These are phyloP conservation scores for Distichodus sexfasciatus DNA, from an alignment of 2,797 vertebrate species.

Conservation along the genomic window DNA sequence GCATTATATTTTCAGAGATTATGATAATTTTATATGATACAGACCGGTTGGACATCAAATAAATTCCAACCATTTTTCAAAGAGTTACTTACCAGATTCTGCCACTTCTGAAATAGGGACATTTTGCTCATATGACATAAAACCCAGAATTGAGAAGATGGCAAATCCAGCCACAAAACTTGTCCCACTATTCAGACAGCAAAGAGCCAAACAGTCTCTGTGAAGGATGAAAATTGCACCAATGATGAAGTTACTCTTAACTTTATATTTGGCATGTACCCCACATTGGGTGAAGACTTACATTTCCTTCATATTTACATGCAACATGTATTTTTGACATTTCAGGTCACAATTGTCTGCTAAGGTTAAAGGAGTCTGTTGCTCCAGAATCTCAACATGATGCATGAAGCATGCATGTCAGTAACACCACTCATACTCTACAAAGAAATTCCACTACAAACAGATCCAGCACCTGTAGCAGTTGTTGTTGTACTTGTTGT, in stretches of 20 bases:
- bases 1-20: background rate
- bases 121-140: slow-evolving; percentile 91
- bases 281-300: too few relatives aligned
- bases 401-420: too few relatives aligned
- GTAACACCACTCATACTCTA: too few relatives aligned
- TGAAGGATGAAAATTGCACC: background rate
- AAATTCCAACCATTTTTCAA: too few relatives aligned
- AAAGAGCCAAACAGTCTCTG: slow-evolving; percentile 89
- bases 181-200: slow-evolving; percentile 91
- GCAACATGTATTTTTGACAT: too few relatives aligned
- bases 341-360: too few relatives aligned
- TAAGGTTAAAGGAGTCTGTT: too few relatives aligned
- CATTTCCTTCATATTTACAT: too few relatives aligned
- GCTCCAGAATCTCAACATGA: too few relatives aligned
- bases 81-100: slow-evolving; percentile 78
- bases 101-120: slow-evolving; percentile 91
- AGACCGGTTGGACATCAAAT: background rate
- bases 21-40: too few relatives aligned
- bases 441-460: slow-evolving; percentile 10
- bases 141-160: slow-evolving; percentile 95
- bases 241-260: too few relatives aligned
- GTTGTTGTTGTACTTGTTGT: slow-evolving; percentile 96
- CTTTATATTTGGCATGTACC: too few relatives aligned
- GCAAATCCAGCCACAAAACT: slow-evolving; percentile 93
- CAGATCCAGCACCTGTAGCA: slow-evolving; percentile 81